A percentile compares a stretch with the other conserved stretches of the same genome.
Evolutionary conservation across 2,113 vertebrate genomes (phyloP).

Genomic region (Hiodon alosoides): DNA sequence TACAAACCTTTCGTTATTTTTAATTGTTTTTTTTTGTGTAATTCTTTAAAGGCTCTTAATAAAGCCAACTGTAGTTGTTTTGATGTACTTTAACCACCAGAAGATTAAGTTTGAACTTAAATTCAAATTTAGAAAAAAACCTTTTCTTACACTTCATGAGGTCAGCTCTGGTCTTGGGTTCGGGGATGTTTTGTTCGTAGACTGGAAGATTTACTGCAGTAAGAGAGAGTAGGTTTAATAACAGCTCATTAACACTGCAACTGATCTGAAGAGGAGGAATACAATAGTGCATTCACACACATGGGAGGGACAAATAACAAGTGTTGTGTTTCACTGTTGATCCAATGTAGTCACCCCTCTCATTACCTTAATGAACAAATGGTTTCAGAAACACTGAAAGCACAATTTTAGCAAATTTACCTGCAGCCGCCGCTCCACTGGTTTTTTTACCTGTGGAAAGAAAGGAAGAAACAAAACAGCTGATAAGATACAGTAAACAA

Average conservation of each 20-base stretch:
- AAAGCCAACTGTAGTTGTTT: no score
- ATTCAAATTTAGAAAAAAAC: background rate
- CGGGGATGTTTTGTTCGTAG: conserved; percentile 60
- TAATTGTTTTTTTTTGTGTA: no score
- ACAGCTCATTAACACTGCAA: conserved; percentile 1
- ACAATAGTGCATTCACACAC: no score
- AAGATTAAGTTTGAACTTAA: background rate
- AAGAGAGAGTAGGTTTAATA: conserved; percentile 1
- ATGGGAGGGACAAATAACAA: no score
- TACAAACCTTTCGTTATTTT: no score
- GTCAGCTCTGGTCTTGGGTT: conserved; percentile 60
- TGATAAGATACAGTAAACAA: background rate
- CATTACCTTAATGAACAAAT: no score
- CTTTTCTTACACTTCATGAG: conserved; percentile 54
- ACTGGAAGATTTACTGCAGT: conserved; percentile 46
- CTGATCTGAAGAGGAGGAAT: background rate
- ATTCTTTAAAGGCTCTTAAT: no score
- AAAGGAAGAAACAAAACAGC: background rate
- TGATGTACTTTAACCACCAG: no score
- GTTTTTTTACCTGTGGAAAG: conserved; percentile 47
- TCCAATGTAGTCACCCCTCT: no score
- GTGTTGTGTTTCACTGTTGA: no score
- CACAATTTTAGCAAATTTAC: conserved; percentile 34
- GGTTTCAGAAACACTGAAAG: background rate
- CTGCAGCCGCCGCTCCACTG: conserved; percentile 32